These are phyloP conservation scores for Brachionus koreanus DNA, from an alignment of 1,140 invertebrate species.

Conservation along the genomic window DNA sequence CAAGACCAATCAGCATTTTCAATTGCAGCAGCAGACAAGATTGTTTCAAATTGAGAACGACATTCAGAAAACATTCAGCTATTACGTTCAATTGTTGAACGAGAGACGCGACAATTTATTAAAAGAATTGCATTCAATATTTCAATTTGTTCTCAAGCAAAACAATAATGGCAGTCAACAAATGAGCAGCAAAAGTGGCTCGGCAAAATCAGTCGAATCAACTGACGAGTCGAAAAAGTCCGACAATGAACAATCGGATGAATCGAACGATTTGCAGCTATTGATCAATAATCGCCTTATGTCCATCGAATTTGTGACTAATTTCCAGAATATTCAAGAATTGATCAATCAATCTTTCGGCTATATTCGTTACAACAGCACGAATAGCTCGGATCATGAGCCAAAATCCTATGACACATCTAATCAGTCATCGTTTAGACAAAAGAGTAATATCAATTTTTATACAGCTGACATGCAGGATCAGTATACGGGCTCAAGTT, in stretches of 20 bases:
- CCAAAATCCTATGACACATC: background rate
- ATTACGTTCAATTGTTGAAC: background rate
- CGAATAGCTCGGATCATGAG: background rate
- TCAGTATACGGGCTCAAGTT: background rate
- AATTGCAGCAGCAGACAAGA: background rate
- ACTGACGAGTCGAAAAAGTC: background rate
- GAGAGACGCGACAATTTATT: background rate
- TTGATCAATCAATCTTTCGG: conserved; percentile 9
- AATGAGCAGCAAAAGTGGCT: background rate
- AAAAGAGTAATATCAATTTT: background rate
- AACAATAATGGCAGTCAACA: background rate
- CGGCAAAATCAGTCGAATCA: background rate
- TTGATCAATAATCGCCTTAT: conserved; percentile 16
- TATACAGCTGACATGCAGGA: background rate
- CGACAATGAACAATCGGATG: background rate
- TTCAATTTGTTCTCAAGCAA: conserved; percentile 18
- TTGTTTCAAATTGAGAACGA: conserved; percentile 11
- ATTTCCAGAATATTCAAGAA: background rate
- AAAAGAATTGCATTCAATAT: conserved; percentile 20
- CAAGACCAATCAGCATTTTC: background rate
- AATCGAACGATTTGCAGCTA: background rate
- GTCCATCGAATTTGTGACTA: conserved; percentile 39
- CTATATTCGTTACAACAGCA: conserved; percentile 25
- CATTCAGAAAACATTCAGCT: conserved; percentile 4
- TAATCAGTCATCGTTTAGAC: background rate